Evolutionary conservation across 1,140 invertebrate species (phyloP).

Genomic region (Nasonia vitripennis): DNA sequence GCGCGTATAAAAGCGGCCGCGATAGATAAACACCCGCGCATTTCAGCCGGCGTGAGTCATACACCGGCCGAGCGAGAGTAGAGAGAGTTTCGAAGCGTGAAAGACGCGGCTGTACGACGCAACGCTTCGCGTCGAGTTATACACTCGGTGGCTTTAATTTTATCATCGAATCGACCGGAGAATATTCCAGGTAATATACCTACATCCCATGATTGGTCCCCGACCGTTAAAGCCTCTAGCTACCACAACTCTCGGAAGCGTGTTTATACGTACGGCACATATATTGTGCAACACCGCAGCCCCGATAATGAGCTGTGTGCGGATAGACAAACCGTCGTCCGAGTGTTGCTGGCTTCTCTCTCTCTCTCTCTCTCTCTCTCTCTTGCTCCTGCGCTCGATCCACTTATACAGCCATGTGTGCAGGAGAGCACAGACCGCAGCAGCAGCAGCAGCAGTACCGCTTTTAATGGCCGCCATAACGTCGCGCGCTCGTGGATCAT

Average conservation of each 20-base stretch:
- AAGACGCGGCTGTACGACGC: too few relatives aligned
- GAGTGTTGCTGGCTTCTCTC: neutral
- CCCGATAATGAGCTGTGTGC: neutral
- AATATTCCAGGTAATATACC: too few relatives aligned
- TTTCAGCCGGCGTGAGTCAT: conserved; percentile 60
- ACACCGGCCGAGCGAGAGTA: neutral
- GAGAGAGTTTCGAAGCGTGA: conserved; percentile 9
- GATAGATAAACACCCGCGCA: conserved; percentile 61
- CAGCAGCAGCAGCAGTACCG: neutral
- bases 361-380: too few relatives aligned
- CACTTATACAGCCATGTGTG: neutral
- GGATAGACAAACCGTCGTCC: neutral
- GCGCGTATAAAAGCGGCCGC: conserved; percentile 13
- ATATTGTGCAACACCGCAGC: neutral
- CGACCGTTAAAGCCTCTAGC: too few relatives aligned
- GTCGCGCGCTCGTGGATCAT: conserved; percentile 25
- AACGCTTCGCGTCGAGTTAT: too few relatives aligned
- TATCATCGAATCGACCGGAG: too few relatives aligned
- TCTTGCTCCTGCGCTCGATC: neutral
- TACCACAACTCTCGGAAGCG: too few relatives aligned
- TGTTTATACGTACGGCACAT: too few relatives aligned
- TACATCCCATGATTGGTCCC: too few relatives aligned
- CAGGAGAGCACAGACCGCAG: too few relatives aligned
- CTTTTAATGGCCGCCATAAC: conserved; percentile 28
- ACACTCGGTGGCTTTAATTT: too few relatives aligned